These are phyloP conservation scores for Carposina sasakii DNA, from an alignment of 1,140 invertebrate species.

Conservation along the genomic window DNA sequence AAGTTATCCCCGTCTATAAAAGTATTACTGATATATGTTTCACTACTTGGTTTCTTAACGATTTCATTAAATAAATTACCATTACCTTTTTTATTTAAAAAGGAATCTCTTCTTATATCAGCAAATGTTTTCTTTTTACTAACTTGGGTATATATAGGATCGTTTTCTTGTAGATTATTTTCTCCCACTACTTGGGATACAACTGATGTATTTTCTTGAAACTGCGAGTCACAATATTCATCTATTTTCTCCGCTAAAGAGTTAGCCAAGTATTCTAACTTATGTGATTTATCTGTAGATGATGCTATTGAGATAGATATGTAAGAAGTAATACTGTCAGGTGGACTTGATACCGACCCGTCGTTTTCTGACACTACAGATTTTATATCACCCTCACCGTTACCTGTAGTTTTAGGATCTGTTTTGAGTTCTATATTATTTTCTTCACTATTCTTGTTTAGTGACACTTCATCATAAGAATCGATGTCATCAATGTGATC, in stretches of 20 bases:
- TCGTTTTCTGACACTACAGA: slow-evolving; percentile 64
- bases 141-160: slow-evolving; percentile 57
- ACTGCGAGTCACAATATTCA: slow-evolving; percentile 69
- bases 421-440: no score
- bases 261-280: slow-evolving; percentile 68
- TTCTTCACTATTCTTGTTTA: slow-evolving; percentile 33
- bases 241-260: slow-evolving; percentile 71
- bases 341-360: slow-evolving; percentile 57
- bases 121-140: slow-evolving; percentile 62
- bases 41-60: slow-evolving; percentile 34
- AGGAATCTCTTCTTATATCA: slow-evolving; percentile 52
- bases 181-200: slow-evolving; percentile 36
- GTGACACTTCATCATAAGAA: slow-evolving; percentile 40
- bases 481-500: slow-evolving; percentile 28
- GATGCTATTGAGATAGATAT: slow-evolving; percentile 66
- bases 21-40: slow-evolving; percentile 52
- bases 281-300: slow-evolving; percentile 62
- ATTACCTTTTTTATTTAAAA: slow-evolving; percentile 40
- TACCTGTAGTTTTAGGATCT: slow-evolving; percentile 16
- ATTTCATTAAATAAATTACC: slow-evolving; percentile 41
- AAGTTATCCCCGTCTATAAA: slow-evolving; percentile 49
- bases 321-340: slow-evolving; percentile 69
- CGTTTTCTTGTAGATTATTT: slow-evolving; percentile 35
- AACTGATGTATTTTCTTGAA: slow-evolving; percentile 45
- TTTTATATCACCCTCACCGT: slow-evolving; percentile 40